Conservation (phyloP, 2,888 invertebrate genomes). For the Nymphalis polychloros region DNA sequence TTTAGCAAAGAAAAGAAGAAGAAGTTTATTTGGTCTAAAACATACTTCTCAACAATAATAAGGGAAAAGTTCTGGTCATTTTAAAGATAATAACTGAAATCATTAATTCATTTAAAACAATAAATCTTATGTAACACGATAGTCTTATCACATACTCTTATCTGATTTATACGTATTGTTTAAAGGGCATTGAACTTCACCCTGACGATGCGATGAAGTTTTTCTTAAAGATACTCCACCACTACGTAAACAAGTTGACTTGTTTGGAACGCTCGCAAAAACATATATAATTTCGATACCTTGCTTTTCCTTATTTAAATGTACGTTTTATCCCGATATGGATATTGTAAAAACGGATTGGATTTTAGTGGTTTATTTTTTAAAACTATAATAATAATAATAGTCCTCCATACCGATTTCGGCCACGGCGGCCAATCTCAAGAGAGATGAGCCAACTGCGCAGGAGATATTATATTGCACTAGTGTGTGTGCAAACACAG, state of each 20-base stretch:
- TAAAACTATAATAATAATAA: not conserved
- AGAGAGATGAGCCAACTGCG: no score
- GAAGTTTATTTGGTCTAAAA: not conserved
- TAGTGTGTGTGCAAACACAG: no score
- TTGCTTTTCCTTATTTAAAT: slow-evolving; percentile 23
- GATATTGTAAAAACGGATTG: no score
- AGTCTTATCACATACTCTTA: not conserved
- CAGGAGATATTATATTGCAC: no score
- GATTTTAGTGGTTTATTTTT: not conserved
- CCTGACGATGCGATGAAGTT: slow-evolving; percentile 20
- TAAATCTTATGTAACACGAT: not conserved
- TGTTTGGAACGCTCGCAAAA: slow-evolving; percentile 17
- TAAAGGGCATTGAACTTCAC: slow-evolving; percentile 28
- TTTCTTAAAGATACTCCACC: slow-evolving; percentile 14
- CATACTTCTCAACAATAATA: no score
- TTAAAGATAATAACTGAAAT: no score
- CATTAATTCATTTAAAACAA: not conserved
- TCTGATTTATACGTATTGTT: slow-evolving; percentile 22
- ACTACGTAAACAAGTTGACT: slow-evolving; percentile 24
- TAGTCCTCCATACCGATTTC: no score
- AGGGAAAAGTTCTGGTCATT: no score
- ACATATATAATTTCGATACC: slow-evolving; percentile 13
- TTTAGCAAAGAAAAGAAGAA: not conserved
- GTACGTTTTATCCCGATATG: not conserved
- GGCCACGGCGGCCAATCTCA: no score